These are phyloP conservation scores for Tetragonula clypearis DNA, from an alignment of 1,140 invertebrate species.

Conservation along the genomic window DNA sequence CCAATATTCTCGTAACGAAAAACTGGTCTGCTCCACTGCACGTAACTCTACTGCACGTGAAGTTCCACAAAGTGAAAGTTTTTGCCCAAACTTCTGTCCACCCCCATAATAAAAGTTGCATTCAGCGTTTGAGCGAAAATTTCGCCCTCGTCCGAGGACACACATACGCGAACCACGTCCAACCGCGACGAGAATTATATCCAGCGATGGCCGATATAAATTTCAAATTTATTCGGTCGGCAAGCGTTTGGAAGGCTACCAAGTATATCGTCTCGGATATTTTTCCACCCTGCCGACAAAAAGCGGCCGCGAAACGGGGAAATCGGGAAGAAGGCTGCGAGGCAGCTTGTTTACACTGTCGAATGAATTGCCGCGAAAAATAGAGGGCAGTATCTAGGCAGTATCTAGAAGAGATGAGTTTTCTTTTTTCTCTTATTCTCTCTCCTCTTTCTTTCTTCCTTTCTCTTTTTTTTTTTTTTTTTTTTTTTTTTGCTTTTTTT, in stretches of 20 bases:
- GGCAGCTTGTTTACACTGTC: slow-evolving; percentile 28
- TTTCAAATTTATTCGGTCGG: slow-evolving; percentile 58
- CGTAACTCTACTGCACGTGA: background rate
- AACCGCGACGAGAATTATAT: background rate
- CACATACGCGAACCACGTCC: background rate
- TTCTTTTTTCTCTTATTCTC: background rate
- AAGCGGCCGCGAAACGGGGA: slow-evolving; percentile 11
- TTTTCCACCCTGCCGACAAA: background rate
- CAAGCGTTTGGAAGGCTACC: slow-evolving; percentile 32
- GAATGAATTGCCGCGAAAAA: background rate
- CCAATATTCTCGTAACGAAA: too few relatives aligned
- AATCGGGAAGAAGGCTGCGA: background rate
- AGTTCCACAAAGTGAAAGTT: background rate
- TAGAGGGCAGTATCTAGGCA: background rate
- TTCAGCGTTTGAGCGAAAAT: too few relatives aligned
- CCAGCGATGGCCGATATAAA: slow-evolving; percentile 24
- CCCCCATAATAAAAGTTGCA: background rate
- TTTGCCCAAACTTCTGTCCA: background rate
- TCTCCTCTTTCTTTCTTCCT: background rate
- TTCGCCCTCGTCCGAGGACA: too few relatives aligned
- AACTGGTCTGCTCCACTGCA: too few relatives aligned
- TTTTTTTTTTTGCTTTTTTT: background rate
- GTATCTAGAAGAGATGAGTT: background rate
- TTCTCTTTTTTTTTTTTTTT: background rate
- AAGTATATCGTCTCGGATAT: slow-evolving; percentile 30